A percentile compares a stretch with the other conserved stretches of the same genome.
Conservation (phyloP, 2,797 vertebrate species). For the Menidia menidia region DNA sequence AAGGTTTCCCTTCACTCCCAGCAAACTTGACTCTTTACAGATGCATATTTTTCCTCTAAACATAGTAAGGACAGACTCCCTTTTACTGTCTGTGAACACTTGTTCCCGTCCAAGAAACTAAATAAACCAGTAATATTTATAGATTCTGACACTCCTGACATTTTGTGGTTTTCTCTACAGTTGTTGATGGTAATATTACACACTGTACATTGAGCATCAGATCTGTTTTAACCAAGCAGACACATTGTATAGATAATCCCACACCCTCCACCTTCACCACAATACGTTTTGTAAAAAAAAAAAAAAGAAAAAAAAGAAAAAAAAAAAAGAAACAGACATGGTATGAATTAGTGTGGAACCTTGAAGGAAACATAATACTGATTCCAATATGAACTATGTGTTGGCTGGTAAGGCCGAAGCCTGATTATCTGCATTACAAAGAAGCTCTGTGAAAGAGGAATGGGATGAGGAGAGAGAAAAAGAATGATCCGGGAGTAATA, state of each 20-base stretch:
- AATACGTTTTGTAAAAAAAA: conserved; percentile 51
- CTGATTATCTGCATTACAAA: conserved; percentile 48
- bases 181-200: conserved; percentile 46
- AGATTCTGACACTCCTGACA: conserved; percentile 42
- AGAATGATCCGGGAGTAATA: conserved; percentile 7
- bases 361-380: conserved; percentile 56
- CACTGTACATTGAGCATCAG: conserved; percentile 51
- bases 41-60: conserved; percentile 35
- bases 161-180: conserved; percentile 22
- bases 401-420: conserved; percentile 24
- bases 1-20: not conserved
- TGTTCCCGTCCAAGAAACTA: conserved; percentile 24
- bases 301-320: conserved; percentile 24
- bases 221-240: conserved; percentile 33
- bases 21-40: conserved; percentile 27
- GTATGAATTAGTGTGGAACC: conserved; percentile 44
- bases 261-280: conserved; percentile 9
- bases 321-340: too few species aligned
- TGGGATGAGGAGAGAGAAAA: not conserved
- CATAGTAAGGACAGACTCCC: conserved; percentile 19
- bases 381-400: conserved; percentile 48
- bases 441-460: conserved; percentile 19
- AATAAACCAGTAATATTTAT: conserved; percentile 46
- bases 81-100: conserved; percentile 37
- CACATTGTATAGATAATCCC: conserved; percentile 45